These are phyloP conservation scores for Sprattus sprattus DNA, from an alignment of 2,113 vertebrate genomes.

Conservation along the genomic window DNA sequence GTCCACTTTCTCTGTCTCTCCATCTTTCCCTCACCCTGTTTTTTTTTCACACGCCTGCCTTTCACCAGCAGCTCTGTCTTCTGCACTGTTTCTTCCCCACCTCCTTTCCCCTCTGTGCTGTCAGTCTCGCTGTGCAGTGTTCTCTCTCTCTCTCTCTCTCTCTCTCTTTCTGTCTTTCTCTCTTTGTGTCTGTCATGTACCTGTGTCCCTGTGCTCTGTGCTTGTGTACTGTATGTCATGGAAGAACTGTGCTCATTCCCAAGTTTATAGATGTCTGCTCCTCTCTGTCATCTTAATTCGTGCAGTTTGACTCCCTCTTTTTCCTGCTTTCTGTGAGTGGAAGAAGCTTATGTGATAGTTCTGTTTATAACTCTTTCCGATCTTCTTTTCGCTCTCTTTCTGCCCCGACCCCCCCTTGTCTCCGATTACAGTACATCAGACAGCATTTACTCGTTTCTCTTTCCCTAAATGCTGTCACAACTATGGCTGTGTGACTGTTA, in stretches of 20 bases:
- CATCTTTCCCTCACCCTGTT: background rate
- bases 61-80: background rate
- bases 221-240: background rate
- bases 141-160: constrained; percentile 19
- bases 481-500: constrained; percentile 34
- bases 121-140: background rate
- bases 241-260: background rate
- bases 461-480: background rate
- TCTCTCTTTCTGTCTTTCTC: background rate
- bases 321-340: background rate
- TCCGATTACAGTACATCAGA: constrained; percentile 54
- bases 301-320: background rate
- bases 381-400: background rate
- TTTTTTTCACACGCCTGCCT: background rate
- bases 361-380: background rate
- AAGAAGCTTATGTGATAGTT: constrained; percentile 8
- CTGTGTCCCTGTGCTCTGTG: background rate
- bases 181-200: background rate
- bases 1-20: background rate
- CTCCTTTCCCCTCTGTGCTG: background rate
- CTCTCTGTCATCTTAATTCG: background rate
- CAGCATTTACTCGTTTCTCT: background rate
- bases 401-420: constrained; percentile 21
- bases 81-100: background rate
- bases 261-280: background rate